phyloP scores from a whole-genome alignment of 1,140 invertebrate genomes.

The Babylonia areolata region DNA sequence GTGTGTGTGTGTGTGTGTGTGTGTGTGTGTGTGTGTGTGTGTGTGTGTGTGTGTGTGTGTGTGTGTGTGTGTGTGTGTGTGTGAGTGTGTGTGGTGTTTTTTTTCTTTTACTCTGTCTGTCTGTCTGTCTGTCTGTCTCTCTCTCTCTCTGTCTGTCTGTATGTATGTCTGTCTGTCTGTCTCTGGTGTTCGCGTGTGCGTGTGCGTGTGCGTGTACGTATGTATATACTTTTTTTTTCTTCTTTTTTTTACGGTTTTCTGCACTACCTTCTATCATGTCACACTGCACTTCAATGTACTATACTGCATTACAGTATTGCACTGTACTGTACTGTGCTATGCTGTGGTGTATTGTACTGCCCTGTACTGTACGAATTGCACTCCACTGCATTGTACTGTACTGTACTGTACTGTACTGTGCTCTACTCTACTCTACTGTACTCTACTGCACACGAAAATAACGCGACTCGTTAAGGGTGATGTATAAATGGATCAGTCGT shows the following conservation, averaged over 20 bases:
- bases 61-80: constrained; percentile 18
- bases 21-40: not conserved
- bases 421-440: too few species aligned
- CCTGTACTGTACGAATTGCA: too few species aligned
- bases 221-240: not conserved
- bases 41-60: not conserved
- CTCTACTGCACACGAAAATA: too few species aligned
- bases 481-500: too few species aligned
- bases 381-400: too few species aligned
- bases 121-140: constrained; percentile 9
- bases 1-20: not conserved
- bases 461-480: too few species aligned
- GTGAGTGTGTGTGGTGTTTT: constrained; percentile 15
- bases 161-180: constrained; percentile 3
- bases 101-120: constrained; percentile 14
- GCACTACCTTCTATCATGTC: not conserved
- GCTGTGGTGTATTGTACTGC: too few species aligned
- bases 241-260: not conserved
- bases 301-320: not conserved
- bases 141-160: constrained; percentile 11
- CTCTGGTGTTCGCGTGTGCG: not conserved
- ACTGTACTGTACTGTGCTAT: not conserved
- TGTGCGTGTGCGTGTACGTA: not conserved
- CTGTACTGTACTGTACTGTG: too few species aligned
- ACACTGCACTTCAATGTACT: too few species aligned